Evolutionary conservation across 2,888 invertebrate species (phyloP), one percentile per base, ranked within the genome.

Genomic region (Tetheella fluctuosa): DNA sequence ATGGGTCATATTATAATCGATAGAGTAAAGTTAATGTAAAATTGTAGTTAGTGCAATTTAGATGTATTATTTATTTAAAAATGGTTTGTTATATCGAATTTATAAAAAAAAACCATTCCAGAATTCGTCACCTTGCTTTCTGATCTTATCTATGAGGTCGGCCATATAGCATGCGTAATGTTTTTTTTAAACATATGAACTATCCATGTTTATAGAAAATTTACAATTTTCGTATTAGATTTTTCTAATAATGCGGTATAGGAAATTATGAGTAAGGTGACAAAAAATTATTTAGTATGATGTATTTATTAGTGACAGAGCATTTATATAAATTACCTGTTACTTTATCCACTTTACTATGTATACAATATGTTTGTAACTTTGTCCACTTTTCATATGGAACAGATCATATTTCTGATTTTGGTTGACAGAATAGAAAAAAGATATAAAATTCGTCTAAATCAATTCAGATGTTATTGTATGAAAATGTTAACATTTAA

Each of bases 11-110:
- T 61, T 60, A 58, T 54, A 37, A 57, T 58, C 39, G 61, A 48
- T 60, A 56, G 52, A 52, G 28, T 57, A 68, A 61, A 58, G 65
- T 63, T 67, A 73, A 68, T 75, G 71, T 83, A 74, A 79, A 80
- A 79, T 77, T 72, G 15, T 88, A 88, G 88, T 71, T 90, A 89
- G 90, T 85, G 83, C 84, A 89, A 89, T 89, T 88, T 89, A 88
- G 86, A 66, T 76, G 71, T 84, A 81, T 80, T 81, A 85, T 84
- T 84, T 85, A 85, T 83, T 81, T 83, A 79, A 77, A 76, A 74
- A 79, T 81, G 84, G 80, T 83, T 81, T 84, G 80, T 83, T 80
- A 73, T 64, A 74, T 74, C 73, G 75, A 61, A 70, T 79, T 78
- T 73, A 73, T 78, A 77, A 72, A 71, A 72, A n/a, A 71, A 74